Evolutionary conservation across 2,888 invertebrate species (phyloP).

Genomic region (Tetranychus truncatus): DNA sequence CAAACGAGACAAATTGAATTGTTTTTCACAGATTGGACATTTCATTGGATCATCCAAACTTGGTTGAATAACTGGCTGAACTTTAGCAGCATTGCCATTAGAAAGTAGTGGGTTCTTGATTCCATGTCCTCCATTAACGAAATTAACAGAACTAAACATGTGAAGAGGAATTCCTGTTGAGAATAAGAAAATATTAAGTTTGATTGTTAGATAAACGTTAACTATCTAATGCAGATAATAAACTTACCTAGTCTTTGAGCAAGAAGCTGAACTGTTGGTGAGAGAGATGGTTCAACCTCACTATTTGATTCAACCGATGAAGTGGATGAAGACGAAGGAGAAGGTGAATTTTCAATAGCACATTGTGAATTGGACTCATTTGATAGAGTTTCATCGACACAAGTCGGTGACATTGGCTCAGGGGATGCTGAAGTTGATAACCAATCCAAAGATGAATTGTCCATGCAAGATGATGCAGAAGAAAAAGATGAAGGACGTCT

Average conservation of each 20-base stretch:
- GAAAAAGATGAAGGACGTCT: too few relatives aligned
- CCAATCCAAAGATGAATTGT: neutral
- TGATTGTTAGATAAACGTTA: too few relatives aligned
- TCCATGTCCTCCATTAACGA: conserved; percentile 91
- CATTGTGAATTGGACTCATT: neutral
- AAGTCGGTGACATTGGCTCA: neutral
- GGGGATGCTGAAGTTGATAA: neutral
- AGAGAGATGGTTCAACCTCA: neutral
- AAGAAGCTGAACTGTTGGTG: conserved; percentile 19
- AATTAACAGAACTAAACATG: conserved; percentile 44
- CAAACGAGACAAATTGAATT: conserved; percentile 79
- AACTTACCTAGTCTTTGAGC: conserved; percentile 21
- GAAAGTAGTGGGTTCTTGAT: conserved; percentile 77
- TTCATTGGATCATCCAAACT: conserved; percentile 47
- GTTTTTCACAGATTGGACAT: conserved; percentile 80
- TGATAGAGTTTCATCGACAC: neutral
- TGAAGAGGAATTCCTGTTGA: conserved; percentile 7
- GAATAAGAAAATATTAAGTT: too few relatives aligned
- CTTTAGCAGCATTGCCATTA: conserved; percentile 34
- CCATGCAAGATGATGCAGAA: too few relatives aligned
- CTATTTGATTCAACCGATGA: neutral
- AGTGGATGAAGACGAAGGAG: neutral
- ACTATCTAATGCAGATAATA: neutral
- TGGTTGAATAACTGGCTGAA: conserved; percentile 31
- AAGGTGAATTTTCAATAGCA: neutral